A percentile compares a stretch with the other conserved stretches of the same genome.
phyloP scores from a whole-genome alignment of 2,888 invertebrate genomes.

The Rhingia campestris region DNA sequence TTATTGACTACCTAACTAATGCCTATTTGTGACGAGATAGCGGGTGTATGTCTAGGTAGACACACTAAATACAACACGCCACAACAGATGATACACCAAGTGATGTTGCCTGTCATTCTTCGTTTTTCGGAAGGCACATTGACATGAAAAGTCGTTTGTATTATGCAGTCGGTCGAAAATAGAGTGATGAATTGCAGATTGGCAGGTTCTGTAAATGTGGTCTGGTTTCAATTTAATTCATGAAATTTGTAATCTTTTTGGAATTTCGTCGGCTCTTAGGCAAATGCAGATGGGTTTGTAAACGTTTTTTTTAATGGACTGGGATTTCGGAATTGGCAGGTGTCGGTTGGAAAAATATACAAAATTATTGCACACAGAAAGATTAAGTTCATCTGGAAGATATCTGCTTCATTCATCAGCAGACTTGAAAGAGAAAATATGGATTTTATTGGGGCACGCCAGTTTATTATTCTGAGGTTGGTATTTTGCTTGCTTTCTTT shows the following conservation, averaged over 20 bases:
- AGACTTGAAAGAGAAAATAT: constrained; percentile 28
- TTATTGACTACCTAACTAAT: constrained; percentile 38
- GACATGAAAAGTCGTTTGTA: constrained; percentile 45
- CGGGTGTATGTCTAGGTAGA: not conserved
- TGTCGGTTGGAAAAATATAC: constrained; percentile 44
- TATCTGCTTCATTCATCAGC: not conserved
- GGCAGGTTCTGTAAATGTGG: constrained; percentile 46
- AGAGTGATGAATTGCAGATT: constrained; percentile 54
- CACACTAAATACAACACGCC: not conserved
- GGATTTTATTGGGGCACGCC: constrained; percentile 36
- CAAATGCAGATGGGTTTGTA: not conserved
- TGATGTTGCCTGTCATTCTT: constrained; percentile 13
- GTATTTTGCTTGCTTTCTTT: not conserved
- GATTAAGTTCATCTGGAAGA: constrained; percentile 13
- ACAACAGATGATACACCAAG: constrained; percentile 27
- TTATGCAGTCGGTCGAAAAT: constrained; percentile 41
- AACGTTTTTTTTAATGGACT: constrained; percentile 23
- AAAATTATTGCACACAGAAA: constrained; percentile 10
- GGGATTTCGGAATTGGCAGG: constrained; percentile 41
- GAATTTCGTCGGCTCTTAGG: not conserved
- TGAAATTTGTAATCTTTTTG: constrained; percentile 32
- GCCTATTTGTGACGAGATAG: not conserved
- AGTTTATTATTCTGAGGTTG: not conserved
- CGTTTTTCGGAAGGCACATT: constrained; percentile 19
- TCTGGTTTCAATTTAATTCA: constrained; percentile 52